Base-by-base conservation (phyloP, 2,888 invertebrate species). In the Serrognathus titanus region DNA sequence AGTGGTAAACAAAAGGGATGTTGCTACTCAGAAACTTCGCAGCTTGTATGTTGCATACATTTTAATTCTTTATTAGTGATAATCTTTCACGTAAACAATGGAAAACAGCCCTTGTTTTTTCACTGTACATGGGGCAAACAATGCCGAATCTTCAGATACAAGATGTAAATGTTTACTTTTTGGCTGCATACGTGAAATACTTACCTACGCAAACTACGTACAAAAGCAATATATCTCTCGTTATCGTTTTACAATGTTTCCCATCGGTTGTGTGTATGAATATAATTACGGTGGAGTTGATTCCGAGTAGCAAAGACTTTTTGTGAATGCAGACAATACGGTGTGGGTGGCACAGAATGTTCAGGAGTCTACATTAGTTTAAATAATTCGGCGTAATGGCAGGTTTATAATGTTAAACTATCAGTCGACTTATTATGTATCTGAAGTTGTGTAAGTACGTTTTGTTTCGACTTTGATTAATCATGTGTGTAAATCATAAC, bases 231-330 rank as follows among this genome's bases (percentile, higher is more conserved):
- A 62, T 60, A 55, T 58, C 59, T 59, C 59, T 55, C 58, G 60
- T 63, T 65, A 63, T 65, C 64, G 60, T 52, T 35, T 16, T 51
- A 65, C 60, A 63, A 65, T 65, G 56, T 59, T 51, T 63, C 57
- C 62, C 59, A 63, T 64, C 63, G 60, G 45, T 40, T 36, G 55
- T 61, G 56, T 53, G 59, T 63, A 61, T 63, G 65, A 63, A 64
- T 63, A 65, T 67, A 67, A 67, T 67, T 66, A 66, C 54, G 47
- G 51, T 51, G 62, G 61, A 63, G 64, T 63, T 60, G 63, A 64
- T 63, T 64, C 60, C 54, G 48, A 59, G 62, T 60, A 60, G 51
- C 46, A 58, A 51, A 54, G 55, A 60, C 56, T 58, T 60, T 58
- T 63, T 53, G 58, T 57, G 59, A 56, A 63, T 57, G 54, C 54